A percentile compares a stretch with the other conserved stretches of the same genome.
Evolutionary conservation across 1,140 invertebrate genomes (phyloP).

Genomic region (Hermatobates lingyangjiaoensis): DNA sequence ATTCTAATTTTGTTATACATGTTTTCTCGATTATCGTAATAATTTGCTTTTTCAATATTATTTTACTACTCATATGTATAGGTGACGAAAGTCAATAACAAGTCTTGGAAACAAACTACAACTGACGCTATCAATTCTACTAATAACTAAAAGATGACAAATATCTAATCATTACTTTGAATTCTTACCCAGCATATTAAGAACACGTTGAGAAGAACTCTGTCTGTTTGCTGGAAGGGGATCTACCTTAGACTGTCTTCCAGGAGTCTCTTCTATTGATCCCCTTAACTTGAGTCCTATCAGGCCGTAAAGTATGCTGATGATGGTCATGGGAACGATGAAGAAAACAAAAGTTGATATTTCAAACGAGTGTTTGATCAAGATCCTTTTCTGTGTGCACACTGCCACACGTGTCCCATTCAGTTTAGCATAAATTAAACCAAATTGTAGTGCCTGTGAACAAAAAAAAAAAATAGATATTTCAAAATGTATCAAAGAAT

Average conservation of each 20-base stretch:
- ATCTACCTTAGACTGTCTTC: not conserved
- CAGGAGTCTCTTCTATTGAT: constrained; percentile 24
- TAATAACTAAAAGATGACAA: no score
- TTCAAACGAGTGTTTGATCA: constrained; percentile 60
- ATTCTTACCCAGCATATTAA: constrained; percentile 20
- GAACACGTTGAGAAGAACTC: constrained; percentile 16
- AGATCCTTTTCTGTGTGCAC: constrained; percentile 22
- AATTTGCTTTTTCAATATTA: no score
- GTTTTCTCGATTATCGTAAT: no score
- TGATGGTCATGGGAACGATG: constrained; percentile 66
- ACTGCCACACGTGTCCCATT: not conserved
- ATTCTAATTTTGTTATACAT: no score
- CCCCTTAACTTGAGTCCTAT: constrained; percentile 55
- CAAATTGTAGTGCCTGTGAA: constrained; percentile 42
- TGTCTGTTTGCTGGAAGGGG: constrained; percentile 7
- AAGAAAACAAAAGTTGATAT: constrained; percentile 74
- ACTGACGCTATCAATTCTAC: no score
- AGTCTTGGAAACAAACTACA: no score
- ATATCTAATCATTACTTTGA: not conserved
- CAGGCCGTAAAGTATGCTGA: constrained; percentile 60
- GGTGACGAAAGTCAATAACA: no score
- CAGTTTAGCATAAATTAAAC: constrained; percentile 30
- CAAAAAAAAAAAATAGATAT: not conserved
- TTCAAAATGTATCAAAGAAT: no score
- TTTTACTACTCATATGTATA: no score